These are phyloP conservation scores for Rhinoraja longicauda DNA, from an alignment of 2,797 vertebrate genomes.

Conservation along the genomic window DNA sequence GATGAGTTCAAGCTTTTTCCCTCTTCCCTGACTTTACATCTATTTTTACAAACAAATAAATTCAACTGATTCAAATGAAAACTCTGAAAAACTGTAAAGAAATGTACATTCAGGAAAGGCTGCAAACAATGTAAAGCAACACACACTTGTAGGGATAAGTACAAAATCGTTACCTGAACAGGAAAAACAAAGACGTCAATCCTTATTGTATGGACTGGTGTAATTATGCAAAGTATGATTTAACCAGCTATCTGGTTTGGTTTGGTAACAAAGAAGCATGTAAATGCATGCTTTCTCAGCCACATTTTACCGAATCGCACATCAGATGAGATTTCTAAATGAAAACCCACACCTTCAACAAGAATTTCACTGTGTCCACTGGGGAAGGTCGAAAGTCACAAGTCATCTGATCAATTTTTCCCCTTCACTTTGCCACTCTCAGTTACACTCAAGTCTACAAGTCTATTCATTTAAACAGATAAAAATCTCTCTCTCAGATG, in stretches of 20 bases:
- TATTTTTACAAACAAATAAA: neutral
- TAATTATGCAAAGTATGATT: neutral
- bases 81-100: neutral
- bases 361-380: slow-evolving; percentile 19
- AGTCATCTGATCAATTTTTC: neutral
- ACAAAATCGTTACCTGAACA: neutral
- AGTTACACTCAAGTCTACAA: slow-evolving; percentile 8
- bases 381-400: neutral
- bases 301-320: neutral
- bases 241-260: neutral
- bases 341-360: neutral
- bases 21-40: neutral
- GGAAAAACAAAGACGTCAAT: neutral
- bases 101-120: neutral
- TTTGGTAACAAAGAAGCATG: neutral
- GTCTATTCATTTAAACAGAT: neutral
- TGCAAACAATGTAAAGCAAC: neutral
- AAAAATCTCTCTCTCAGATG: neutral
- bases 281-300: neutral
- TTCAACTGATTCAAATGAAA: neutral
- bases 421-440: neutral
- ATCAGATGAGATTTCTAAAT: neutral
- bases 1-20: neutral
- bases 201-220: neutral
- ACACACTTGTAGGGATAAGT: neutral